Evolutionary conservation across 1,140 invertebrate genomes (phyloP).

Genomic region (Drosophila lowei): DNA sequence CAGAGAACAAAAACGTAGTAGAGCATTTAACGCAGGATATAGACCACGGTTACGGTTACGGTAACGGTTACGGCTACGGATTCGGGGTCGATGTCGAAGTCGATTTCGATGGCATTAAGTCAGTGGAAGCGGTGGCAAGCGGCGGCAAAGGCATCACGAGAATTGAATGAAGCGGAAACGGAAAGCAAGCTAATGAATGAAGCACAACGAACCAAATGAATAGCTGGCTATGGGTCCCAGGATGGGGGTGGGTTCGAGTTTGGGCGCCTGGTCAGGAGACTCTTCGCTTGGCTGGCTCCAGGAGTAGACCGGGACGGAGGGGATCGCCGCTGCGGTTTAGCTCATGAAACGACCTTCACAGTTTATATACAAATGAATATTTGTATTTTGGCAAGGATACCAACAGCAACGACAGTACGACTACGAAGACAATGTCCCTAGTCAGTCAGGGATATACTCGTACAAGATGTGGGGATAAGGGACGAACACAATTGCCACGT

Average conservation of each 20-base stretch:
- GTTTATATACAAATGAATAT: slow-evolving; percentile 52
- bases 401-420: background rate
- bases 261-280: slow-evolving; percentile 23
- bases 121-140: slow-evolving; percentile 37
- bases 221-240: slow-evolving; percentile 19
- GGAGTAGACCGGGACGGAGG: slow-evolving; percentile 13
- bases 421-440: slow-evolving; percentile 34
- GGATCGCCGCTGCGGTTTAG: slow-evolving; percentile 21
- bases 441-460: too few relatives aligned
- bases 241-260: background rate
- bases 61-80: slow-evolving; percentile 24
- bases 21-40: slow-evolving; percentile 49
- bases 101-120: slow-evolving; percentile 72
- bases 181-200: slow-evolving; percentile 80
- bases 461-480: background rate
- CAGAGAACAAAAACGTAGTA: slow-evolving; percentile 19
- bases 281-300: slow-evolving; percentile 52
- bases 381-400: slow-evolving; percentile 47
- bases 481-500: slow-evolving; percentile 54
- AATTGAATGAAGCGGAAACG: slow-evolving; percentile 80
- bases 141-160: slow-evolving; percentile 55
- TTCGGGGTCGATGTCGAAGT: slow-evolving; percentile 22
- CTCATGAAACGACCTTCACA: slow-evolving; percentile 54
- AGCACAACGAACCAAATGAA: slow-evolving; percentile 80
- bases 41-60: slow-evolving; percentile 34